Evolutionary conservation across 2,113 vertebrate species (phyloP), one percentile per base, ranked within the genome.

Genomic region (Tachycineta bicolor): DNA sequence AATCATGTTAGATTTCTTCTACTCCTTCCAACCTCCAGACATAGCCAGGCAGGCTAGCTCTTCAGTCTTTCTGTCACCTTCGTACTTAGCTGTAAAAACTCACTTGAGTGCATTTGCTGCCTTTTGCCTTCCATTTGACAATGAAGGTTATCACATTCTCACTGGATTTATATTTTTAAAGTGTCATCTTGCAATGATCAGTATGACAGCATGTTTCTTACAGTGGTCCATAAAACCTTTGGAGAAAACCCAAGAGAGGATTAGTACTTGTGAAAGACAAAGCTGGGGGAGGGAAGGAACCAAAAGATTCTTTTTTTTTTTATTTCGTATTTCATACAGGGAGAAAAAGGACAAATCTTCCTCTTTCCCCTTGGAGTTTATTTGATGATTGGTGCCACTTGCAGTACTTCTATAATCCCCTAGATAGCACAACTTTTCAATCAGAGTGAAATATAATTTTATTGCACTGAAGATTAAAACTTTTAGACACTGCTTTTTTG

Each of bases 111-210:
- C 44, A 58, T 58, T 89, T 75, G 16, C 77, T 8, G 10, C 60
- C 29, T 93, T 94, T 80, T 94, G 25, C 64, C 79, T 94, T 87
- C 52, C n/a, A 29, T 89, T 95, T 96, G 87, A 97, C 87, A 87
- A 75, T 47, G 53, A 95, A 96, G 82, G 84, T 87, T 93, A 87
- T 92, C 74, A 85, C 2, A 6, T 16, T 85, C 53, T 73, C 75
- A 41, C 59, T 43, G 29, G 69, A 93, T 96, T 95, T 86, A 33
- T 93, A 79, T 87, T 81, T 88, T 92, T 55, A 22, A 84, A 64
- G 44, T 95, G 87, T 95, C 87, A 91, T 92, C 67, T 87, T 81
- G 41, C 79, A 90, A 22, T 31, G 65, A 96, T 96, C 44, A 74
- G 58, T 94, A 58, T 90, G 87, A 96, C 50, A 79, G 55, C 59